These are phyloP conservation scores for Venusia cambrica DNA, from an alignment of 2,888 invertebrate species.

Conservation along the genomic window DNA sequence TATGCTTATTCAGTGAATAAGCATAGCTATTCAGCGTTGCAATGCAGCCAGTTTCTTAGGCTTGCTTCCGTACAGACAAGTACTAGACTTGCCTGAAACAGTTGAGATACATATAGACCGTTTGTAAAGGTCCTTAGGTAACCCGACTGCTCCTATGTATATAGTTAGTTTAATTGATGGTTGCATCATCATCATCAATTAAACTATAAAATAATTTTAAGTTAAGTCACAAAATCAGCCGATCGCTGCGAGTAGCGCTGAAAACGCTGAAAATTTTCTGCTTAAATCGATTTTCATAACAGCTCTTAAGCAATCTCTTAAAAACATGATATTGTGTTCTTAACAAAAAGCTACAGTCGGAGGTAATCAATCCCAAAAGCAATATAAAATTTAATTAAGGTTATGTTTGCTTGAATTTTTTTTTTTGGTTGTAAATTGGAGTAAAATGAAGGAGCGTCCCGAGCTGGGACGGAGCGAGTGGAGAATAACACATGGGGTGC, in stretches of 20 bases:
- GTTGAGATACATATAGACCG: too few relatives aligned
- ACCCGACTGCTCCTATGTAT: too few relatives aligned
- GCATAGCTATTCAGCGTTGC: too few relatives aligned
- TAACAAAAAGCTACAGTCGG: slow-evolving; percentile 2
- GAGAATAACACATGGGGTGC: slow-evolving; percentile 70
- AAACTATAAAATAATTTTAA: not conserved
- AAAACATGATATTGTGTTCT: slow-evolving; percentile 3
- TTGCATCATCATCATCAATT: too few relatives aligned
- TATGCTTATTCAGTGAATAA: too few relatives aligned
- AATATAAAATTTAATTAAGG: slow-evolving; percentile 59
- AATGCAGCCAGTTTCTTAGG: too few relatives aligned
- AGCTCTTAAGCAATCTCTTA: not conserved
- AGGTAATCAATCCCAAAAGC: slow-evolving; percentile 36
- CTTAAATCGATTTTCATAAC: slow-evolving; percentile 7
- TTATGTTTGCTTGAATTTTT: slow-evolving; percentile 74
- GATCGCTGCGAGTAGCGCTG: not conserved
- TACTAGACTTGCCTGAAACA: too few relatives aligned
- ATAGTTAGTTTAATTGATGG: too few relatives aligned
- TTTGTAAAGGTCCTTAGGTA: too few relatives aligned
- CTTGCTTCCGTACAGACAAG: too few relatives aligned
- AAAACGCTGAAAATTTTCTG: slow-evolving; percentile 6
- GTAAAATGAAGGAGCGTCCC: slow-evolving; percentile 81
- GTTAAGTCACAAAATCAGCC: not conserved
- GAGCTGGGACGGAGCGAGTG: slow-evolving; percentile 67
- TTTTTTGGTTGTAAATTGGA: slow-evolving; percentile 79